Evolutionary conservation across 2,888 invertebrate genomes (phyloP), one percentile per base, ranked within the genome.

Genomic region (Oligia fasciuncula): DNA sequence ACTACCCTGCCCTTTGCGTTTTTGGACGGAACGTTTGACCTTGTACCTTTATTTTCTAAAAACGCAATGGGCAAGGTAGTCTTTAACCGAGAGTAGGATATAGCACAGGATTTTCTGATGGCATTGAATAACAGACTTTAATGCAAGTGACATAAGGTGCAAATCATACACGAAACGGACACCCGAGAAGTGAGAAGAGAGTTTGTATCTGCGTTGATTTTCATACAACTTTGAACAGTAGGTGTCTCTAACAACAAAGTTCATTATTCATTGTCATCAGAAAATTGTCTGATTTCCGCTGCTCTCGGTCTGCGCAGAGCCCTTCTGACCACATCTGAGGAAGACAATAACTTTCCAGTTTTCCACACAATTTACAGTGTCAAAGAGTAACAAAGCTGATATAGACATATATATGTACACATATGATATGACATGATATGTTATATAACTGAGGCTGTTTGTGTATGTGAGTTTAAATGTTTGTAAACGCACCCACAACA

Each of bases 371-470:
- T 9, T 19, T 29, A 29, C 9, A 23, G 29, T 43, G 13, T 35
- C n/a, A 29, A 23, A 57, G 65, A 76, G 49, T 77, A 62, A 35
- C 5, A 17, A 76, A 57, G n/a, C n/a, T n/a, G n/a, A n/a, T n/a
- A n/a, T n/a, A n/a, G n/a, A n/a, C n/a, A n/a, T n/a, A n/a, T n/a
- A n/a, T n/a, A n/a, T n/a, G n/a, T n/a, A n/a, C n/a, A n/a, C n/a
- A n/a, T n/a, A n/a, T n/a, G n/a, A n/a, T n/a, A n/a, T n/a, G n/a
- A n/a, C n/a, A n/a, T n/a, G n/a, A n/a, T n/a, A n/a, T n/a, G n/a
- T n/a, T n/a, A n/a, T n/a, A n/a, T n/a, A n/a, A n/a, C n/a, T n/a
- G n/a, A n/a, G n/a, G n/a, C n/a, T n/a, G n/a, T n/a, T n/a, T n/a
- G n/a, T n/a, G n/a, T n/a, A n/a, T n/a, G n/a, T n/a, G n/a, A n/a